Evolutionary conservation across 2,888 invertebrate genomes (phyloP), one percentile per base, ranked within the genome.

Genomic region (Coleophora deauratella): DNA sequence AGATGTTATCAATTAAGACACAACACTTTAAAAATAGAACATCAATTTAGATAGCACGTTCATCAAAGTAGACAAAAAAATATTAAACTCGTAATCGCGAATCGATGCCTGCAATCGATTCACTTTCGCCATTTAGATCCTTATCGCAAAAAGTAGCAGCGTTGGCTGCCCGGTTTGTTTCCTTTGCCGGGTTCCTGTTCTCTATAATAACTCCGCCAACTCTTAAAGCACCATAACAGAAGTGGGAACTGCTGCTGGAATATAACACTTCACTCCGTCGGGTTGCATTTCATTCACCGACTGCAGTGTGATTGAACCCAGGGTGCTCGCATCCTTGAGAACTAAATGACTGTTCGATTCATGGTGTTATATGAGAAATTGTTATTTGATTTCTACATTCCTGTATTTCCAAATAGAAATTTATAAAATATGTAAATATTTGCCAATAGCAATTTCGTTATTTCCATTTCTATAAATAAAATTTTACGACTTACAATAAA

Each of bases 261-360:
- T 38, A 40, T 47, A 40, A 65, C 59, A 42, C 54, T 44, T 39
- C 45, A 55, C 59, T 67, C 49, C 49, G 61, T 44, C 50, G 69
- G 59, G 51, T 71, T 54, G 55, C 54, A 64, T 72, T 80, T 79
- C 76, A 80, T 80, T 82, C 74, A 80, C 67, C 72, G 74, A 67
- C 60, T 57, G 50, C 62, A 58, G 67, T 66, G 80, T 79, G 80
- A 79, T 64, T 82, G 79, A 81, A 81, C 78, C 68, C 60, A 64
- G 66, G 62, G 61, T 57, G 55, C 61, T 53, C 47, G 68, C 69
- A 76, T 76, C 79, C 79, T 79, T 78, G 76, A 72, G 66, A 78
- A 73, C 73, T 64, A 67, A 75, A 70, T 62, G 59, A 6, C 62
- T 53, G 62, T 65, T 69, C 56, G 66, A 65, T 65, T 21, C 6